Evolutionary conservation across 2,797 vertebrate species (phyloP).

Genomic region (Pipistrellus kuhlii): DNA sequence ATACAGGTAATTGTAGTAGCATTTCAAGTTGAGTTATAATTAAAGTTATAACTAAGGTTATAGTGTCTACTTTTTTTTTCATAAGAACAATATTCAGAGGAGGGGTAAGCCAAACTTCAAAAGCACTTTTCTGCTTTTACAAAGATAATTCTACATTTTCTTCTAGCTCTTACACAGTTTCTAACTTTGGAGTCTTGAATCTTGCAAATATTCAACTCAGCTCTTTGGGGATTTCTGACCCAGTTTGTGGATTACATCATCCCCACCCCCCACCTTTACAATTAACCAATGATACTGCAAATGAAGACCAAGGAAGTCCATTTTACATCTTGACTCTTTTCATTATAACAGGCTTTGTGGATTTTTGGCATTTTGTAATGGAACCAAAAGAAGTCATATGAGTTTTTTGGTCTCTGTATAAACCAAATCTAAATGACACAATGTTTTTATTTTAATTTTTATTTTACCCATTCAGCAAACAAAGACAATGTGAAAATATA

Average conservation of each 20-base stretch:
- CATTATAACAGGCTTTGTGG: background rate
- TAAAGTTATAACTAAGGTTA: background rate
- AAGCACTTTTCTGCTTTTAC: conserved; percentile 28
- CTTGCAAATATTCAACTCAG: background rate
- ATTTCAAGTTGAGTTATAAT: background rate
- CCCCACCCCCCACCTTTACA: background rate
- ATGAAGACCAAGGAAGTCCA: background rate
- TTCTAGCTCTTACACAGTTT: background rate
- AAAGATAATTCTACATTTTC: background rate
- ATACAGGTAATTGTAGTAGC: background rate
- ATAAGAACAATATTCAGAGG: background rate
- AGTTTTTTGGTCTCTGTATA: background rate
- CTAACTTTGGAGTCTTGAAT: background rate
- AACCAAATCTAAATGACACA: background rate
- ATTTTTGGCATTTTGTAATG: background rate
- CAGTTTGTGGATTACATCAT: background rate
- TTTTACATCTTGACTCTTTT: background rate
- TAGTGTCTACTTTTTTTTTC: background rate
- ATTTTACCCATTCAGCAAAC: background rate
- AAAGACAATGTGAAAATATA: background rate
- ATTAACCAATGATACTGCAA: background rate
- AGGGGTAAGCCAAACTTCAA: background rate
- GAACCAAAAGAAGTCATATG: background rate
- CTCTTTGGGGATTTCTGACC: background rate
- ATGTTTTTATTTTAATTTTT: background rate